phyloP scores from a whole-genome alignment of 2,888 invertebrate genomes.

The Trissolcus brochymenae region DNA sequence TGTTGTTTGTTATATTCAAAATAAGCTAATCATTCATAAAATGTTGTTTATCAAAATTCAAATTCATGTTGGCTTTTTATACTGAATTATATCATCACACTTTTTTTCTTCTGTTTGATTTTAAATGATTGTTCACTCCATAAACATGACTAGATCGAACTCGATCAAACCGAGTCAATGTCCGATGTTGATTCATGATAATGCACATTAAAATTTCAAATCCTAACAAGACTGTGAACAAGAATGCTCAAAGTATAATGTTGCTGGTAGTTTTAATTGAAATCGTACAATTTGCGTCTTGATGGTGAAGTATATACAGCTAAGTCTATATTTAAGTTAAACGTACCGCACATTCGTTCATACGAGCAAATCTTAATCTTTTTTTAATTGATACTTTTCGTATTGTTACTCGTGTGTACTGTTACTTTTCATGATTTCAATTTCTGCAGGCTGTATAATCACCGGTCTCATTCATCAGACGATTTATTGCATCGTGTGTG shows the following conservation, averaged over 20 bases:
- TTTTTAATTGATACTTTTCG: constrained; percentile 21
- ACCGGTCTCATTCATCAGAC: no score
- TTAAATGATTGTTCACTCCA: no score
- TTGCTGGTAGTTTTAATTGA: not conserved
- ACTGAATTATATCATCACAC: no score
- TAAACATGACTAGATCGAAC: no score
- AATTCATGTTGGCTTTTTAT: no score
- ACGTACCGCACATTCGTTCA: not conserved
- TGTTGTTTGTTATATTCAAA: no score
- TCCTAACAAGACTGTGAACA: not conserved
- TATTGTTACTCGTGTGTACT: not conserved
- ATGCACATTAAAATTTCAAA: constrained; percentile 4
- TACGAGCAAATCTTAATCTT: constrained; percentile 3
- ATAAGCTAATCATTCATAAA: no score
- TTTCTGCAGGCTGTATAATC: constrained; percentile 2
- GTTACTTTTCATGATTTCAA: constrained; percentile 29
- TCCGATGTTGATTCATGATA: not conserved
- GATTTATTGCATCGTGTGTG: no score
- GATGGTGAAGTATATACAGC: not conserved
- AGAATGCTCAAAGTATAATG: not conserved
- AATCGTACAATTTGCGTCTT: not conserved
- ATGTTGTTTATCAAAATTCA: no score
- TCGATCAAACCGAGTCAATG: no score
- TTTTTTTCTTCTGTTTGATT: no score
- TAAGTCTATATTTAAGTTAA: not conserved